Conservation (phyloP, 2,888 invertebrate species). For the Synanthedon andrenaeformis region DNA sequence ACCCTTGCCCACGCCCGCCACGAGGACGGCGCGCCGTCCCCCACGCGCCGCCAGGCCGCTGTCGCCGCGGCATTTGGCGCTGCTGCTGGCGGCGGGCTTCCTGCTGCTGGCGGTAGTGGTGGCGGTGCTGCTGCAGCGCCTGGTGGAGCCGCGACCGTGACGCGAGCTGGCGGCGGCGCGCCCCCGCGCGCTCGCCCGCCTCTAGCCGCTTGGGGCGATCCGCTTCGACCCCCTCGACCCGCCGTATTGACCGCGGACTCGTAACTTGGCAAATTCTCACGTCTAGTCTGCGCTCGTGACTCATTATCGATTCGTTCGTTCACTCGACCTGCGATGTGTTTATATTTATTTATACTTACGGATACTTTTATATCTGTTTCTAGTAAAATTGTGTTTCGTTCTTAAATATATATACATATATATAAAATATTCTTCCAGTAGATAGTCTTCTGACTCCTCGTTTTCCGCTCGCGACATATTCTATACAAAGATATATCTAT, state of each 20-base stretch:
- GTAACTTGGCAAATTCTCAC: constrained; percentile 31
- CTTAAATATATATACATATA: constrained; percentile 17
- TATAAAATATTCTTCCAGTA: constrained; percentile 36
- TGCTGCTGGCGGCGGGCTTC: constrained; percentile 72
- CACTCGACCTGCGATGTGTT: constrained; percentile 17
- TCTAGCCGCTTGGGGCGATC: constrained; percentile 15
- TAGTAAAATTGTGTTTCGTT: constrained; percentile 17
- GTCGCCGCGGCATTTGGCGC: constrained; percentile 70
- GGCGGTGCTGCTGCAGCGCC: constrained; percentile 72
- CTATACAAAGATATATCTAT: constrained; percentile 1
- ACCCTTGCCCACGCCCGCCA: constrained; percentile 51
- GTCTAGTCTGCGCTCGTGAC: constrained; percentile 56
- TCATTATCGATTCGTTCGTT: constrained; percentile 28
- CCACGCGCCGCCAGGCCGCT: constrained; percentile 69
- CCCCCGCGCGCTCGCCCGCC: constrained; percentile 47
- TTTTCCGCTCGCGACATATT: constrained; percentile 16
- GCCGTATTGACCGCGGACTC: constrained; percentile 2
- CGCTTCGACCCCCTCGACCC: constrained; percentile 4
- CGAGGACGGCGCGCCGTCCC: constrained; percentile 73
- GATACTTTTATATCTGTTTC: constrained; percentile 16
- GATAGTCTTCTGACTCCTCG: constrained; percentile 24
- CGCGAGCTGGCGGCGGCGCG: constrained; percentile 51
- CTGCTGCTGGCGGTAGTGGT: constrained; percentile 71
- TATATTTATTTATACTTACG: constrained; percentile 25
- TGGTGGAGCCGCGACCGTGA: constrained; percentile 61